phyloP scores from a whole-genome alignment of 2,888 invertebrate species.

The Tetramorium bicarinatum region DNA sequence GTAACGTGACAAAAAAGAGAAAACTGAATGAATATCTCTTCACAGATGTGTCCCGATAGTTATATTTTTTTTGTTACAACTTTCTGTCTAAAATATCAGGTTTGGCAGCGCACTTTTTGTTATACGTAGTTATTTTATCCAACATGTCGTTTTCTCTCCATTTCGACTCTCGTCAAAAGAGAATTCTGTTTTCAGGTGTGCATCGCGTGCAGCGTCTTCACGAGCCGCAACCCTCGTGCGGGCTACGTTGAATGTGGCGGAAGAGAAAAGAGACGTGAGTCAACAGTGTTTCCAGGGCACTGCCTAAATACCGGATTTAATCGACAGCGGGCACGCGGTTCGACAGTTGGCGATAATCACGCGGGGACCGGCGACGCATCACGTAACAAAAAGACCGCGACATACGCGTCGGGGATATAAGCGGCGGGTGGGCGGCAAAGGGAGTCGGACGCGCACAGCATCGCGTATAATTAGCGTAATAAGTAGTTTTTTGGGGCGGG shows the following conservation, averaged over 20 bases:
- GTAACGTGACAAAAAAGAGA: neutral
- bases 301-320: constrained; percentile 76
- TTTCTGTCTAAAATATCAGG: constrained; percentile 12
- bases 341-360: constrained; percentile 84
- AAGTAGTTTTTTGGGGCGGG: constrained; percentile 84
- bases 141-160: neutral
- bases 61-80: constrained; percentile 20
- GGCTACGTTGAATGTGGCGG: constrained; percentile 15
- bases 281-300: constrained; percentile 67
- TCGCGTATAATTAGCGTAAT: constrained; percentile 86
- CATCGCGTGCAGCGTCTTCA: constrained; percentile 52
- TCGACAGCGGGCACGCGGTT: constrained; percentile 73
- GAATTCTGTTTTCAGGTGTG: constrained; percentile 30
- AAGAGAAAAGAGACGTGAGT: constrained; percentile 43
- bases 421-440: constrained; percentile 54
- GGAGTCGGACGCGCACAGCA: constrained; percentile 67
- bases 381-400: constrained; percentile 57
- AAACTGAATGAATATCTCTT: neutral
- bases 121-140: constrained; percentile 11
- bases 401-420: constrained; percentile 56
- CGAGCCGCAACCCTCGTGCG: constrained; percentile 26
- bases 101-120: constrained; percentile 9
- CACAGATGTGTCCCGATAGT: constrained; percentile 31
- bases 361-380: constrained; percentile 50
- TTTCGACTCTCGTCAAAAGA: neutral